These are phyloP conservation scores for Limanda limanda DNA, from an alignment of 2,113 vertebrate species.

Conservation along the genomic window DNA sequence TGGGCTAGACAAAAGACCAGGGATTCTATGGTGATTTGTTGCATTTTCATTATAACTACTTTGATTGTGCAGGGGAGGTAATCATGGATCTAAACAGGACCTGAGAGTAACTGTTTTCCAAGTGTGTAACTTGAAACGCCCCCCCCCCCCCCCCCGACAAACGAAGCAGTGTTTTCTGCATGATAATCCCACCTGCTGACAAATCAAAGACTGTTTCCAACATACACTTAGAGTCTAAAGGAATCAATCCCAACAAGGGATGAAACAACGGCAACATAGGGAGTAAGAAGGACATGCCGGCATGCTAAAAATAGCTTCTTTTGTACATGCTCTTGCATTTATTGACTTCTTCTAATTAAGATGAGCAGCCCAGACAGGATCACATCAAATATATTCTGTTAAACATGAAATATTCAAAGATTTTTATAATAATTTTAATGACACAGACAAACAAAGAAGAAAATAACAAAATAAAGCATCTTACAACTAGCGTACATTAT, in stretches of 20 bases:
- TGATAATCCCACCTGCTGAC: slow-evolving; percentile 70
- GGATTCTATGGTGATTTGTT: slow-evolving; percentile 78
- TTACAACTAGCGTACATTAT: not conserved
- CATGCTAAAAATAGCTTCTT: slow-evolving; percentile 1
- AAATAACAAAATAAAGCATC: not conserved
- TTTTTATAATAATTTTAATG: not conserved
- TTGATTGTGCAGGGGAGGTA: slow-evolving; percentile 75
- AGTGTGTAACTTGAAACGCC: slow-evolving; percentile 74
- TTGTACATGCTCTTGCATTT: not conserved
- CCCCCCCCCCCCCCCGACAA: slow-evolving; percentile 55
- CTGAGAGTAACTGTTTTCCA: slow-evolving; percentile 76
- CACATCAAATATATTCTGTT: not conserved
- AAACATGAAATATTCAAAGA: not conserved
- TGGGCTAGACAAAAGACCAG: slow-evolving; percentile 64
- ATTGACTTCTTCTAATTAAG: slow-evolving; percentile 3
- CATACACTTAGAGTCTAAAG: slow-evolving; percentile 63
- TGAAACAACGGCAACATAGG: slow-evolving; percentile 38
- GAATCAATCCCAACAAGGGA: slow-evolving; percentile 61
- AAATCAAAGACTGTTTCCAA: slow-evolving; percentile 70
- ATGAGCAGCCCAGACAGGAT: not conserved
- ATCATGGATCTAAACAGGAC: slow-evolving; percentile 80
- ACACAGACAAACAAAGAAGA: not conserved
- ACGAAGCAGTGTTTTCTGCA: slow-evolving; percentile 67
- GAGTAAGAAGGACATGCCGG: slow-evolving; percentile 20
- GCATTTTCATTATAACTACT: slow-evolving; percentile 81